Evolutionary conservation across 1,140 invertebrate species (phyloP).

Genomic region (Brachionus rubens): DNA sequence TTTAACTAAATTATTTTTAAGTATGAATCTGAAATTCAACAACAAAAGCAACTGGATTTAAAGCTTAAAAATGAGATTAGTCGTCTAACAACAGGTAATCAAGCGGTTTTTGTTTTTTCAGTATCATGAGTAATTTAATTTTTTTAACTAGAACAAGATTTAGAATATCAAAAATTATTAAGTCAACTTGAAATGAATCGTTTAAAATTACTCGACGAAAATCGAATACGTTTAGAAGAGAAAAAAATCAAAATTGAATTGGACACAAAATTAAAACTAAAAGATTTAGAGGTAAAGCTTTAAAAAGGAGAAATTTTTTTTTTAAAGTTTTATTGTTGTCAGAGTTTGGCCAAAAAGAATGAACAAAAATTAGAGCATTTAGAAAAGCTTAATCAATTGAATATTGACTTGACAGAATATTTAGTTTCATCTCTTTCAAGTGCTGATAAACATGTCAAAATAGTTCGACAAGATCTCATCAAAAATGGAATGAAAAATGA

Average conservation of each 20-base stretch:
- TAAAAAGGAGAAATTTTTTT: conserved; percentile 39
- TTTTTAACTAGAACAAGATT: conserved; percentile 10
- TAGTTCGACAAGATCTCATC: conserved; percentile 46
- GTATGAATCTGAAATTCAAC: conserved; percentile 53
- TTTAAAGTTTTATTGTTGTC: too few species aligned
- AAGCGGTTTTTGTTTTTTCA: too few species aligned
- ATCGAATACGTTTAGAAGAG: conserved; percentile 48
- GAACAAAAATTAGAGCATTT: conserved; percentile 50
- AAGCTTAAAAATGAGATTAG: conserved; percentile 54
- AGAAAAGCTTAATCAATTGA: conserved; percentile 49
- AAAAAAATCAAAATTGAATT: conserved; percentile 48
- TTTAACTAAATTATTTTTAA: conserved; percentile 24
- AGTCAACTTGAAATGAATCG: background rate
- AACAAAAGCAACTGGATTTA: conserved; percentile 52
- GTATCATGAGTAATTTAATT: conserved; percentile 48
- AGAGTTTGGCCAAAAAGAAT: conserved; percentile 50
- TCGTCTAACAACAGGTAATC: conserved; percentile 49
- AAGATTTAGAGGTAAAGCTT: background rate
- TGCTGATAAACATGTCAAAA: conserved; percentile 51
- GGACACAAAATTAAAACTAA: conserved; percentile 29
- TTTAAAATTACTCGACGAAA: conserved; percentile 32
- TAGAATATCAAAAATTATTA: conserved; percentile 40
- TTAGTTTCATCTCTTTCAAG: conserved; percentile 48
- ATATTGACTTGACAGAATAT: conserved; percentile 51
- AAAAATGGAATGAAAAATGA: background rate